These are phyloP conservation scores for Coleophora flavipennella DNA, from an alignment of 2,888 invertebrate species.

Conservation along the genomic window DNA sequence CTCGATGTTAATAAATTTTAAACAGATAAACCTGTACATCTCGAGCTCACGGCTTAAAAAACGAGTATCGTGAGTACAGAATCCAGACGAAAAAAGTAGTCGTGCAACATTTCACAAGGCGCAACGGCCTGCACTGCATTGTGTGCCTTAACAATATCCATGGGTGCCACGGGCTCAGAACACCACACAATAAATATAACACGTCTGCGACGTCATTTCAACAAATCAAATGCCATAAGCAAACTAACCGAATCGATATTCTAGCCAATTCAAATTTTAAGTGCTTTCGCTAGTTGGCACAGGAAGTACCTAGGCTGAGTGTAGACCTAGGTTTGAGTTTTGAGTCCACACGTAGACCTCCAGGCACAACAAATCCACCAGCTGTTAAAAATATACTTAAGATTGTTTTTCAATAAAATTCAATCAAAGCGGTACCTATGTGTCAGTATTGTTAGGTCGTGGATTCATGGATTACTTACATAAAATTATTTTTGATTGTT, in stretches of 20 bases:
- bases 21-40: constrained; percentile 73
- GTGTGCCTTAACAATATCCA: constrained; percentile 69
- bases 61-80: constrained; percentile 67
- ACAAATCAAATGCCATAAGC: constrained; percentile 59
- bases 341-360: no score
- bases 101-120: constrained; percentile 72
- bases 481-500: constrained; percentile 33
- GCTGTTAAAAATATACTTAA: no score
- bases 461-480: no score
- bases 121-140: constrained; percentile 69
- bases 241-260: constrained; percentile 56
- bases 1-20: constrained; percentile 72
- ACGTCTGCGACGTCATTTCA: constrained; percentile 53
- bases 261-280: constrained; percentile 55
- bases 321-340: no score
- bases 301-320: no score
- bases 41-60: constrained; percentile 68
- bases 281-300: constrained; percentile 28
- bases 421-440: no score
- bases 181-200: constrained; percentile 58
- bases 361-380: no score
- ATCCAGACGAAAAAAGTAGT: constrained; percentile 74
- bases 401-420: no score
- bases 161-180: constrained; percentile 34
- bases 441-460: no score